Evolutionary conservation across 1,140 invertebrate species (phyloP), one percentile per base, ranked within the genome.

Genomic region (Sminthurides bifidus): DNA sequence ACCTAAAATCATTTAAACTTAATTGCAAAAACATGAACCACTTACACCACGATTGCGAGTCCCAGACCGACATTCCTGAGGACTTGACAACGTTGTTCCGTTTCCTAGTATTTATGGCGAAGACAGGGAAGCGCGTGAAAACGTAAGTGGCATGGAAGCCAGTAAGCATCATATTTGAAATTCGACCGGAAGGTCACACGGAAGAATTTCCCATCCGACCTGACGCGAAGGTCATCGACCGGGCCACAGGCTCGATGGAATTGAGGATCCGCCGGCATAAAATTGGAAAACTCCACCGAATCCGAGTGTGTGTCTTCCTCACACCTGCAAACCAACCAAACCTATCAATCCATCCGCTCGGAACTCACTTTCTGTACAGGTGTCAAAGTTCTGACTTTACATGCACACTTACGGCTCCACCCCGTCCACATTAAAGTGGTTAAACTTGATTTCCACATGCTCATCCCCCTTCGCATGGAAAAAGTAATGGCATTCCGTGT

Each of bases 271-370:
- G 77, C 73, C 53, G 82, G 80, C 78, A 89, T 81, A 66, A 83
- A 93, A 73, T 95, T 95, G 15, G 88, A 92, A 70, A 96, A 93
- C 70, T 93, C 88, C 30, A 95, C 83, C 70, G 85, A 94, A 71
- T 95, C 92, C 66, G 89, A 93, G 21, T 30, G 17, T 31, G 59
- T 60, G 29, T 40, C 38, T 41, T 56, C 49, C 19, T 50, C 49
- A 46, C 59, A 60, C 24, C 59, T 60, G 27, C 27, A 54, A 56
- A 35, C 24, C 45, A 48, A n/a, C 19, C 23, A 23, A 15, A 5
- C 43, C 29, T 33, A 38, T 43, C 21, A 19, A 29, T 29, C 38
- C 19, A 26, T n/a, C n/a, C 31, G 17, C 5, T 46, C 15, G 23
- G 40, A 43, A 15, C 6, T 43, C 44, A 21, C 5, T 46, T 46